A percentile compares a stretch with the other conserved stretches of the same genome.
Conservation (phyloP, 2,797 vertebrate genomes). For the Mormyrops attenuatus region DNA sequence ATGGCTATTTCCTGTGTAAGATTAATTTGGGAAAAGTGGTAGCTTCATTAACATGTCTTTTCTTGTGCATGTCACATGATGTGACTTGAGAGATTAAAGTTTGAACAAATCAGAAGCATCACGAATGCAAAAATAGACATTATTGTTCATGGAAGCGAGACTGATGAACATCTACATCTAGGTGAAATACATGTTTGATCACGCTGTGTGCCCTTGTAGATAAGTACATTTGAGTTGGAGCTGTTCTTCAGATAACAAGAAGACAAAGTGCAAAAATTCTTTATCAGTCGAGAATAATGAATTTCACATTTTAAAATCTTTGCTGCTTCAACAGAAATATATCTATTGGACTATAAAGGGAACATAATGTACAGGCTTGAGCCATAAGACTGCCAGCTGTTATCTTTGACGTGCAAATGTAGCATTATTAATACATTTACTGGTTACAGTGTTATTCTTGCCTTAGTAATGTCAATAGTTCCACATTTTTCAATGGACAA, state of each 20-base stretch:
- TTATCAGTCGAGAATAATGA: conserved; percentile 13
- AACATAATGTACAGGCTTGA: background rate
- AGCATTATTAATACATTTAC: background rate
- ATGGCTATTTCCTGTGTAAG: background rate
- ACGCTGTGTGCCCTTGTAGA: background rate
- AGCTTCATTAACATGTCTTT: background rate
- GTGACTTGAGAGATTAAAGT: background rate
- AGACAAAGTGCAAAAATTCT: conserved; percentile 20
- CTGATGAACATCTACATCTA: background rate
- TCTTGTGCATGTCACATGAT: background rate
- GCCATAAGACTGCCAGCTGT: background rate
- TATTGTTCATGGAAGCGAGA: background rate
- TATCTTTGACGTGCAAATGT: conserved; percentile 4
- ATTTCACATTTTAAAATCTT: background rate
- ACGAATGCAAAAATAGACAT: background rate
- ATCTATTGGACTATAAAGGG: background rate
- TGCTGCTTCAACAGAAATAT: background rate
- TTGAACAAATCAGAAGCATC: background rate
- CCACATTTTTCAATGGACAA: background rate
- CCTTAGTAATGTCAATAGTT: background rate
- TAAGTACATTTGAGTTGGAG: background rate
- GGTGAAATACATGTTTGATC: background rate
- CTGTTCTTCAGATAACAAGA: background rate
- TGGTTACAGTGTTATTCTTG: background rate
- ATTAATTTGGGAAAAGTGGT: background rate